Conservation (phyloP, 2,797 vertebrate genomes). For the Myotis planiceps region DNA sequence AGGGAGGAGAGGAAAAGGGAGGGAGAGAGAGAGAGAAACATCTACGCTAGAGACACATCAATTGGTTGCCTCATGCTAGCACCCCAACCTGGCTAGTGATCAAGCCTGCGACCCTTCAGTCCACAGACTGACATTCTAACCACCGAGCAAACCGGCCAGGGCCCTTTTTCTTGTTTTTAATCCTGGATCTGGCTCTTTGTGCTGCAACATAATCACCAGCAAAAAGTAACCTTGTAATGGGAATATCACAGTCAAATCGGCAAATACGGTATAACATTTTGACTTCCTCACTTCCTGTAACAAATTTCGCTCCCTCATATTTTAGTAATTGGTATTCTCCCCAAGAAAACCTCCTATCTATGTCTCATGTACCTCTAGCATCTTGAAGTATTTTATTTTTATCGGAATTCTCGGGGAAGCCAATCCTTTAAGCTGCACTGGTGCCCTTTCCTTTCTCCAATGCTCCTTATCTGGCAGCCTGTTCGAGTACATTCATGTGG, state of each 20-base stretch:
- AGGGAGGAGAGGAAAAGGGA: too few relatives aligned
- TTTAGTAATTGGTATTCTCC: background rate
- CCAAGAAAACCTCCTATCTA: background rate
- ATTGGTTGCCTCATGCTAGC: too few relatives aligned
- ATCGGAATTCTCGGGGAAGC: background rate
- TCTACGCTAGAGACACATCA: too few relatives aligned
- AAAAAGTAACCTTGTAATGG: background rate
- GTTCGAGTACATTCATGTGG: constrained; percentile 41
- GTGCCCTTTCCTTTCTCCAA: background rate
- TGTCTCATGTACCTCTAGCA: background rate
- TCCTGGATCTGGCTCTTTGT: background rate
- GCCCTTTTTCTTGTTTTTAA: background rate
- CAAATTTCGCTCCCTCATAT: background rate
- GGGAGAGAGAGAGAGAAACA: too few relatives aligned
- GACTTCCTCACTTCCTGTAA: constrained; percentile 42
- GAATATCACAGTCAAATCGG: background rate
- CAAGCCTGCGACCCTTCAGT: too few relatives aligned
- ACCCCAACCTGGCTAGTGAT: too few relatives aligned
- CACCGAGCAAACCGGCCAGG: too few relatives aligned
- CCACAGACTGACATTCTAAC: too few relatives aligned
- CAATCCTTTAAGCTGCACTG: background rate
- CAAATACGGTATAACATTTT: background rate
- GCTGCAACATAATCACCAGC: rapidly evolving
- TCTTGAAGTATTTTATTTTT: constrained; percentile 58
- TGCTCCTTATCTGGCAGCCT: constrained; percentile 44